A percentile compares a stretch with the other conserved stretches of the same genome.
Conservation (phyloP, 2,797 vertebrate species). For the Clangula hyemalis region DNA sequence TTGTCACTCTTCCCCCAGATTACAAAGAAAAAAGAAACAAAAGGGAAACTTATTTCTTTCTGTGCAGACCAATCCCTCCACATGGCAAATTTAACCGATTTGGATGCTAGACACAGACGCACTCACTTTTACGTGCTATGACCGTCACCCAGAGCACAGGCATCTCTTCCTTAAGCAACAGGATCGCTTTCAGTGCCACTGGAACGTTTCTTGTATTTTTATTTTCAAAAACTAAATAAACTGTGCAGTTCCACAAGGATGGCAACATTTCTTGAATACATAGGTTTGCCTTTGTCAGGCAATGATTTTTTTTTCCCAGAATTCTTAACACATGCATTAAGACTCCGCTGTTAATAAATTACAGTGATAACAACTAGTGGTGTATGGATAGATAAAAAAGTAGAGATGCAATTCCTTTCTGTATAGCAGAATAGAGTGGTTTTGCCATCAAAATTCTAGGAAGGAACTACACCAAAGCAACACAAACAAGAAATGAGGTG, state of each 20-base stretch:
- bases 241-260: background rate
- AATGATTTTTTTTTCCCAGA: background rate
- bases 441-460: background rate
- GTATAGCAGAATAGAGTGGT: background rate
- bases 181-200: background rate
- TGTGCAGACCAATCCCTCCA: background rate
- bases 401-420: background rate
- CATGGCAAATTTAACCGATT: background rate
- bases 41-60: background rate
- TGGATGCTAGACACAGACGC: background rate
- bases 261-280: background rate
- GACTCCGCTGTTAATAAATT: background rate
- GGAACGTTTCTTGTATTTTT: background rate
- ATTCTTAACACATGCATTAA: background rate
- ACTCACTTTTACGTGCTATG: background rate
- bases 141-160: background rate
- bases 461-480: background rate
- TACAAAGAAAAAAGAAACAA: background rate
- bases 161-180: background rate
- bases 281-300: background rate
- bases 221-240: background rate
- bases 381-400: background rate
- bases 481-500: background rate
- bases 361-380: background rate
- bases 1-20: background rate